Conservation (phyloP, 2,113 vertebrate species). For the Muntiacus reevesi region DNA sequence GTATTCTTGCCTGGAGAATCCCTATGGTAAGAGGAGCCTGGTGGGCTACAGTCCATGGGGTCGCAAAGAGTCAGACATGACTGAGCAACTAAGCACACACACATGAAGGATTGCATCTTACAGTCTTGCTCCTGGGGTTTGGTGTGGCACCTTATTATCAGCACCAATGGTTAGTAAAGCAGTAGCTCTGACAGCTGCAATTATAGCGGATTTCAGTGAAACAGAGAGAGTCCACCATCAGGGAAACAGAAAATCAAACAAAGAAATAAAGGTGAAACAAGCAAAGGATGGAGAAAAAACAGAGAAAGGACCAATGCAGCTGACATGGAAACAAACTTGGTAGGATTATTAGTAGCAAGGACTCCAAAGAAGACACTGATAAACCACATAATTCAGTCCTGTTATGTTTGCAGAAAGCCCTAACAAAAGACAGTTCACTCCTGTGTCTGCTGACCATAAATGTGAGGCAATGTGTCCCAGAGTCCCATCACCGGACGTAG, state of each 20-base stretch:
- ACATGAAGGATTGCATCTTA: neutral
- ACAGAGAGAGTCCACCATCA: neutral
- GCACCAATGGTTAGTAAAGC: neutral
- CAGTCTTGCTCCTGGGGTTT: neutral
- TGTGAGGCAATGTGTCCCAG: neutral
- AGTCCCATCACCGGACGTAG: neutral
- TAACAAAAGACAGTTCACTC: neutral
- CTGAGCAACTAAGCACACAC: neutral
- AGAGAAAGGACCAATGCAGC: neutral
- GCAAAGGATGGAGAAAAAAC: neutral
- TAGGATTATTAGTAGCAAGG: neutral
- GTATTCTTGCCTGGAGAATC: neutral
- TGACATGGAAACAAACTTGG: neutral
- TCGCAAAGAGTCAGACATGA: neutral
- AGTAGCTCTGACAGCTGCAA: neutral
- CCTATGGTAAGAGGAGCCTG: neutral
- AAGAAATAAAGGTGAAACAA: neutral
- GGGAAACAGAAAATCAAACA: neutral
- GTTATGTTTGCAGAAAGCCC: neutral
- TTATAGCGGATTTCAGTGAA: neutral
- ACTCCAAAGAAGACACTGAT: neutral
- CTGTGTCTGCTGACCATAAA: neutral
- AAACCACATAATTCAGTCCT: neutral
- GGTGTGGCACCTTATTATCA: neutral
- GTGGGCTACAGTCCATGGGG: neutral